Conservation (phyloP, 2,113 vertebrate genomes). For the Pampusana beccarii region DNA sequence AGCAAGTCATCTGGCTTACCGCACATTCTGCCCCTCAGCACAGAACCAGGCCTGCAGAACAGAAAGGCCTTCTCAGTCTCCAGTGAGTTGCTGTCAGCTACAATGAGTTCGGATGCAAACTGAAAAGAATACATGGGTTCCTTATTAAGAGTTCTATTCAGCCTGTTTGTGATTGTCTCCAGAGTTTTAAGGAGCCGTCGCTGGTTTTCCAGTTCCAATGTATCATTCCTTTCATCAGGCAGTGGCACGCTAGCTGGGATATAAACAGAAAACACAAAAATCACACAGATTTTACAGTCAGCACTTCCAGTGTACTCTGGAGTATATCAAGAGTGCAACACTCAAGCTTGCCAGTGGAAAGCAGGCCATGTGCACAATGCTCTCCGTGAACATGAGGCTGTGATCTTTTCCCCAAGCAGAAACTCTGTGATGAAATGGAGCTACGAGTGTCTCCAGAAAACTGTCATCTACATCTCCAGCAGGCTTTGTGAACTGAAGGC, state of each 20-base stretch:
- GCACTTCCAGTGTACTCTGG: neutral
- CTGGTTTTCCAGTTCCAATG: conserved; percentile 91
- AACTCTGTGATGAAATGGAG: neutral
- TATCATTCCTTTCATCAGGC: conserved; percentile 92
- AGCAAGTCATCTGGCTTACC: conserved; percentile 79
- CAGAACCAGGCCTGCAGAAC: conserved; percentile 92
- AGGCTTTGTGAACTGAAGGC: neutral
- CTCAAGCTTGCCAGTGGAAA: neutral
- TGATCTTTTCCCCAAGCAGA: neutral
- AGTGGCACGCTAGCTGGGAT: conserved; percentile 94
- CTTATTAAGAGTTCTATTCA: conserved; percentile 89
- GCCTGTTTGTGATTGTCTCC: conserved; percentile 89
- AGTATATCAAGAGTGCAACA: neutral
- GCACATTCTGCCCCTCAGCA: conserved; percentile 94
- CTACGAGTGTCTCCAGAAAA: neutral
- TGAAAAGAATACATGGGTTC: conserved; percentile 91
- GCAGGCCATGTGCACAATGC: neutral
- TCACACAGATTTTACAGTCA: neutral
- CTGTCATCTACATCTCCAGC: neutral
- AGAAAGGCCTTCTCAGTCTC: conserved; percentile 88
- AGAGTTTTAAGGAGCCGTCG: conserved; percentile 88
- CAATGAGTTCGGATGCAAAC: conserved; percentile 88
- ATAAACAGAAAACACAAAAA: conserved; percentile 68
- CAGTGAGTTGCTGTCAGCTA: conserved; percentile 91
- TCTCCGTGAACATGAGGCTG: neutral